Evolutionary conservation across 2,797 vertebrate genomes (phyloP).

Genomic region (Tokudaia tokunoshimensis): DNA sequence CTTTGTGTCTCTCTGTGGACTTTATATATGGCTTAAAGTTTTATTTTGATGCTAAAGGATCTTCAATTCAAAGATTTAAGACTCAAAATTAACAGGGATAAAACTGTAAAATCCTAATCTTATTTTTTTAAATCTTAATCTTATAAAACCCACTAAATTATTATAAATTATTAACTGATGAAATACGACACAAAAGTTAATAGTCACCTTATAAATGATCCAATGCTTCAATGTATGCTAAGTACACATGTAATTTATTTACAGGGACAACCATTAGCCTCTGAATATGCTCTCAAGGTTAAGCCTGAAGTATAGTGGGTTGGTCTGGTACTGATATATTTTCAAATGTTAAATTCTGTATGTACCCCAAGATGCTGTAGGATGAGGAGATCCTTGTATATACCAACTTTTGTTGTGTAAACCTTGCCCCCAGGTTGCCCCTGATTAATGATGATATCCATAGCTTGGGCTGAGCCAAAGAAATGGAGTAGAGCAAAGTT

Average conservation of each 20-base stretch:
- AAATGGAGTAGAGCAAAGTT: too few relatives aligned
- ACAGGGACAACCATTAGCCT: neutral
- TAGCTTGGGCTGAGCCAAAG: too few relatives aligned
- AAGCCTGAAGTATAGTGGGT: neutral
- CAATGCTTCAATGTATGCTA: neutral
- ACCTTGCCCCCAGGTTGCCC: too few relatives aligned
- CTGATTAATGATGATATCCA: too few relatives aligned
- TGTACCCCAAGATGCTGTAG: too few relatives aligned
- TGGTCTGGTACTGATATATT: too few relatives aligned
- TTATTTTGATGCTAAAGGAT: neutral
- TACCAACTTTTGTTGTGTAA: too few relatives aligned
- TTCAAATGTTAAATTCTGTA: too few relatives aligned
- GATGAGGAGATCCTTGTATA: too few relatives aligned
- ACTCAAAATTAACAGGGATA: neutral
- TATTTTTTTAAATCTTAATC: neutral
- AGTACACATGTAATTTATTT: neutral
- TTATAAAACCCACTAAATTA: neutral
- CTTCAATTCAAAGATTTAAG: neutral
- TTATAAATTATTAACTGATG: neutral
- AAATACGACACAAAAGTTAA: neutral
- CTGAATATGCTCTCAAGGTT: neutral
- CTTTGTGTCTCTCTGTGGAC: neutral
- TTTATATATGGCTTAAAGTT: neutral
- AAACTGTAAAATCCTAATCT: neutral
- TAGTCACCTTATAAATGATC: neutral